Base-by-base conservation (phyloP, 1,140 invertebrate genomes). In the Planococcus citri region DNA sequence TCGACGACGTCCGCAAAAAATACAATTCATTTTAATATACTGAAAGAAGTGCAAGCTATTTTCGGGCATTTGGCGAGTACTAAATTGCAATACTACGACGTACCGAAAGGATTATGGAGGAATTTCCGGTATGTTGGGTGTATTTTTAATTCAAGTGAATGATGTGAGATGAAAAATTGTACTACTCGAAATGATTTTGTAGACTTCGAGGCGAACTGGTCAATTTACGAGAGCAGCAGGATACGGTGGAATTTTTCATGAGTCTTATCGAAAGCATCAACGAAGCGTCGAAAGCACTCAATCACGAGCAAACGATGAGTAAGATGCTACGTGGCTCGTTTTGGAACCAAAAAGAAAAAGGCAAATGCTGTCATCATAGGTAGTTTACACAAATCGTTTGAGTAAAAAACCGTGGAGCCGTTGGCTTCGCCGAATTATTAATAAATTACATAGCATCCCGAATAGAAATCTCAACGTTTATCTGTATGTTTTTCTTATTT, bases 171-270 rank as follows among this genome's bases (percentile, higher is more conserved):
- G 17, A 60, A 60, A n/a, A 4, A 17, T 21, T 4, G 3, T 8
- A 4, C n/a, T 60, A 64, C 33, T 60, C 58, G 29, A 12, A 6
- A 33, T 33, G 71, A 67, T 27, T 75, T 75, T 27, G n/a, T 74
- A 88, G 87, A 76, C 78, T 91, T 72, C 87, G 86, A 86, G 95
- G 95, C 60, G 95, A 97, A 80, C 94, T 94, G 68, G 95, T 99
- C 9, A 98, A 98, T 83, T 82, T 98, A 69, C 83, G 95, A 64
- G 96, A 98, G 77, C 97, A 99, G 79, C 96, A 99, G 79, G 96
- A 99, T 81, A 96, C 97, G 9, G 89, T 98, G 38, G 97, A 99
- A 81, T 99, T 99, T 82, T 98, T 98, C 77, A 98, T 97, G 89
- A 95, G 92, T 73, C 81, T 98, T 20, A 92, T 98, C 22, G 96